Conservation (phyloP, 2,113 vertebrate species). For the Apodemus sylvaticus region DNA sequence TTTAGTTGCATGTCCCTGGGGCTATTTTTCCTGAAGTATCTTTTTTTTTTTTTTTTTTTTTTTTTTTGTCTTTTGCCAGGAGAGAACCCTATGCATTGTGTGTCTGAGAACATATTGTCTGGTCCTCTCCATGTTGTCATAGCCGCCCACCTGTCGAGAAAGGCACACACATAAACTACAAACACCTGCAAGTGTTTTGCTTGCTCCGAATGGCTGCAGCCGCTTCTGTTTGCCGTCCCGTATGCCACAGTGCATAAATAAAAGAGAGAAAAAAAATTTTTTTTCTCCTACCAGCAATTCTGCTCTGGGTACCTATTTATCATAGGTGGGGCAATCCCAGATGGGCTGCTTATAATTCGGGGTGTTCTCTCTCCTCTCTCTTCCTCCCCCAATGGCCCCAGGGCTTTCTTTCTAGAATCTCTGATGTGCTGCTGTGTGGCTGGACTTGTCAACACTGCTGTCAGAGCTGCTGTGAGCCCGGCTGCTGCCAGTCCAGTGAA, state of each 20-base stretch:
- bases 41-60: conserved; percentile 65
- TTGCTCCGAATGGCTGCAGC: conserved; percentile 58
- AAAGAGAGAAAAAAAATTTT: conserved; percentile 59
- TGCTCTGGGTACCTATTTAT: conserved; percentile 70
- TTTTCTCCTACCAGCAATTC: conserved; percentile 71
- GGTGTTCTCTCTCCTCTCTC: conserved; percentile 46
- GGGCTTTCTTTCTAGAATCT: conserved; percentile 92
- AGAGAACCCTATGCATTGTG: conserved; percentile 64
- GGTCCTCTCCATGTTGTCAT: conserved; percentile 55
- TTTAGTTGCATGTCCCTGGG: conserved; percentile 9
- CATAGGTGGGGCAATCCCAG: neutral
- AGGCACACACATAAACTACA: conserved; percentile 67
- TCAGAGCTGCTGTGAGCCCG: conserved; percentile 91
- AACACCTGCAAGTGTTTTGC: conserved; percentile 82
- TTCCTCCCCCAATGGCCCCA: conserved; percentile 79
- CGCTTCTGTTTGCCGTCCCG: conserved; percentile 23
- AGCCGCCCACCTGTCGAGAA: conserved; percentile 77
- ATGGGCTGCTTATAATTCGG: conserved; percentile 79
- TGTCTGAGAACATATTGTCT: conserved; percentile 66
- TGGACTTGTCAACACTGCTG: conserved; percentile 92
- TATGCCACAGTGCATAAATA: conserved; percentile 74
- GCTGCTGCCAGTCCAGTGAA: conserved; percentile 91
- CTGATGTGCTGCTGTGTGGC: conserved; percentile 91
- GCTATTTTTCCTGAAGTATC: conserved; percentile 27
- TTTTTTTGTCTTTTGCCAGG: conserved; percentile 69